phyloP scores from a whole-genome alignment of 1,140 invertebrate genomes.

The Sarcophaga bullata region DNA sequence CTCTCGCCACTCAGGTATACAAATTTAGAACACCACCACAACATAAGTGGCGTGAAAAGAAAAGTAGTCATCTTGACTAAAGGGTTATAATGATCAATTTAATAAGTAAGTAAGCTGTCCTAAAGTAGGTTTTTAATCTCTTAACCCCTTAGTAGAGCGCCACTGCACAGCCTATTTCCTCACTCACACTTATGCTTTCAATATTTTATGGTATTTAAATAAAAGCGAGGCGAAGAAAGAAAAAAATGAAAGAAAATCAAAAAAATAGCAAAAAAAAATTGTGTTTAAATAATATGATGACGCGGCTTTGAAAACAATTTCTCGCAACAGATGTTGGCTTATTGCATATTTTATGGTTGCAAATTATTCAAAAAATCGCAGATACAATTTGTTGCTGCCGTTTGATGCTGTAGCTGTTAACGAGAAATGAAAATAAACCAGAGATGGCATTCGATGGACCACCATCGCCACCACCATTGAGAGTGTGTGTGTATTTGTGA shows the following conservation, averaged over 20 bases:
- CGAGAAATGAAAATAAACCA: conserved; percentile 15
- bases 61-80: too few relatives aligned
- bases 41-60: too few relatives aligned
- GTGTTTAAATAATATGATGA: conserved; percentile 65
- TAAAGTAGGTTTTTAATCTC: not conserved
- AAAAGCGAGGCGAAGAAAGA: not conserved
- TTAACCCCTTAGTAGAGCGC: too few relatives aligned
- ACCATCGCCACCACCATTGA: not conserved
- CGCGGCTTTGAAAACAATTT: conserved; percentile 66
- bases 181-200: too few relatives aligned
- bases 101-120: not conserved
- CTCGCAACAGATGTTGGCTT: conserved; percentile 65
- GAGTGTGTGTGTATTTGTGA: too few relatives aligned
- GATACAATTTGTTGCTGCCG: not conserved
- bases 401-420: not conserved
- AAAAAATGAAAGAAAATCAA: not conserved
- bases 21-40: too few relatives aligned
- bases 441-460: not conserved
- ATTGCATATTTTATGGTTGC: conserved; percentile 66
- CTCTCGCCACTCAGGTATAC: too few relatives aligned
- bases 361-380: conserved; percentile 66
- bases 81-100: too few relatives aligned
- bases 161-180: too few relatives aligned
- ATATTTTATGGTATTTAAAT: too few relatives aligned
- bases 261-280: conserved; percentile 2